Conservation (phyloP, 2,113 vertebrate genomes). For the Pterocles orientalis region DNA sequence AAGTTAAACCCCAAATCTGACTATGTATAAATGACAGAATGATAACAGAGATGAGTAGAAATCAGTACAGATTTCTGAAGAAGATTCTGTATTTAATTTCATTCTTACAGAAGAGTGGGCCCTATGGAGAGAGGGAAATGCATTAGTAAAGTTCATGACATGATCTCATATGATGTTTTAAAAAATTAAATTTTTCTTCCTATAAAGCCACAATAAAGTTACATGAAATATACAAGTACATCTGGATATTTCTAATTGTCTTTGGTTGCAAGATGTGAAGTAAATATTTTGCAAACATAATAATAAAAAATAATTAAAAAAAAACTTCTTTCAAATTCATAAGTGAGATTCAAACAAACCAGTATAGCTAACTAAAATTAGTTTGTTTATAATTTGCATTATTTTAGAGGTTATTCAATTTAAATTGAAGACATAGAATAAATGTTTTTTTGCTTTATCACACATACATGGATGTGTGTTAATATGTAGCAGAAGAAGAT, state of each 20-base stretch:
- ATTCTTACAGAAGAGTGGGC: not conserved
- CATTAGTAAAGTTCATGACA: not conserved
- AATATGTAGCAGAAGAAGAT: not conserved
- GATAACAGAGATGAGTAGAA: not conserved
- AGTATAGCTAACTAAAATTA: not conserved
- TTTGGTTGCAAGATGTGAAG: not conserved
- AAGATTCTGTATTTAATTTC: not conserved
- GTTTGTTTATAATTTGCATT: not conserved
- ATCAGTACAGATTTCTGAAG: not conserved
- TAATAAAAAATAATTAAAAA: not conserved
- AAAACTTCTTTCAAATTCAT: not conserved
- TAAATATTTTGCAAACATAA: not conserved
- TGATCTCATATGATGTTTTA: not conserved
- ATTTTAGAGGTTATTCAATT: not conserved
- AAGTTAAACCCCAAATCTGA: not conserved
- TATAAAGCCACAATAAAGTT: not conserved
- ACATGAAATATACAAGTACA: not conserved
- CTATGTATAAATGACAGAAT: not conserved
- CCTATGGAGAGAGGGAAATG: not conserved
- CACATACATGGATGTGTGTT: not conserved
- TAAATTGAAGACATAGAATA: not conserved
- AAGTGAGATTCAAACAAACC: not conserved
- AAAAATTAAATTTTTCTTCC: not conserved
- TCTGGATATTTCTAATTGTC: not conserved
- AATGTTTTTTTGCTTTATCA: not conserved